Conservation (phyloP, 2,797 vertebrate genomes). For the Sciurus vulgaris region DNA sequence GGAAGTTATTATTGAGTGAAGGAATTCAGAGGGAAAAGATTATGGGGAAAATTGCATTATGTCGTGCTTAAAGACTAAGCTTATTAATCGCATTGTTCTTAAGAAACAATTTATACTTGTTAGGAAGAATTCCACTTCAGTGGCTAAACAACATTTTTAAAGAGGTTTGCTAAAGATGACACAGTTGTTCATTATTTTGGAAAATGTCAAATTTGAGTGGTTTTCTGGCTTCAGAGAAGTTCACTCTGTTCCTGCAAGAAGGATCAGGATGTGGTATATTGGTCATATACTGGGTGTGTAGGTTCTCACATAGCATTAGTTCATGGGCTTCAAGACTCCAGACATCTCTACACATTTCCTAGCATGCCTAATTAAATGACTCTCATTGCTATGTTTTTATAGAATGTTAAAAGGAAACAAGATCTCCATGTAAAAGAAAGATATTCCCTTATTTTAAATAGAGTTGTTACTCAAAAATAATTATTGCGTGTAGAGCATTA, state of each 20-base stretch:
- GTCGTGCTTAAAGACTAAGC: background rate
- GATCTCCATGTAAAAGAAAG: background rate
- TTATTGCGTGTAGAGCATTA: background rate
- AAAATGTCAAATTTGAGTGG: background rate
- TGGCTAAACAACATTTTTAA: background rate
- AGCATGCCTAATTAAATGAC: background rate
- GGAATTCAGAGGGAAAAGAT: background rate
- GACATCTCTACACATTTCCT: background rate
- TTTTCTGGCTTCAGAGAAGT: background rate
- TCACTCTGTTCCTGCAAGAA: background rate
- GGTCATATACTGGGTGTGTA: background rate
- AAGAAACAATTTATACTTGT: background rate
- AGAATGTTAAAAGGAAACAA: background rate
- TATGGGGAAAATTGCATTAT: background rate
- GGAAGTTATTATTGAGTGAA: background rate
- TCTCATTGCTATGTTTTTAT: background rate
- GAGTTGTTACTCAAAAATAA: slow-evolving; percentile 49
- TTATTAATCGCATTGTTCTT: background rate
- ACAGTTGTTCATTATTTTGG: background rate
- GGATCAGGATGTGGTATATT: background rate
- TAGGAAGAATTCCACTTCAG: background rate
- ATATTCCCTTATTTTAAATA: slow-evolving; percentile 48
- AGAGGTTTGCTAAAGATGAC: background rate
- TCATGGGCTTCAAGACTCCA: background rate
- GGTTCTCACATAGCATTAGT: background rate